Base-by-base conservation (phyloP, 2,797 vertebrate species). In the Eupleurogrammus muticus region DNA sequence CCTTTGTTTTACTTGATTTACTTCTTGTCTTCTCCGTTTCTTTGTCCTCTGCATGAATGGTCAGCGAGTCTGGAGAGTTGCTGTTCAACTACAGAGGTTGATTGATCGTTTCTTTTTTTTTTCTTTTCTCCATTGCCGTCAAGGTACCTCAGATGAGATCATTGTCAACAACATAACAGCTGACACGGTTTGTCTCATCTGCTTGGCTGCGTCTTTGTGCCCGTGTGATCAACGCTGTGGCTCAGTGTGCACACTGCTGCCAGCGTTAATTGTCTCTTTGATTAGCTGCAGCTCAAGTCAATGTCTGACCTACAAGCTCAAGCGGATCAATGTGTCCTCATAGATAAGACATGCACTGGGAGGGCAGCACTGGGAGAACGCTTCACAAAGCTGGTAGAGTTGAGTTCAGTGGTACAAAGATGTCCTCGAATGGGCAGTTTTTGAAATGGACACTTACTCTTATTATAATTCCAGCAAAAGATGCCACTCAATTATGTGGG, bases 251-350 rank as follows among this genome's bases (percentile, higher is more conserved):
- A 66, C 38, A 23, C 70, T 12, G 70, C 71, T 60, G 80, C n/a
- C 61, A 14, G 61, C 73, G 62, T 83, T 83, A 84, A 89, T 82
- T 78, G 71, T 63, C 73, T 81, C 49, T 85, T 79, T 88, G 79
- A 88, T 90, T 83, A 78, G 72, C 71, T 48, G 56, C 55, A 67
- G 78, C 77, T 60, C 71, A 5, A 81, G 73, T 87, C 79, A 36
- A 65, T 83, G 56, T 71, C 49, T 71, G 81, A 55, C 70, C 73
- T 17, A 57, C 46, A 51, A 78, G 69, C 54, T 46, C 14, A 61
- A 71, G 36, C 23, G 14, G 66, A 81, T 87, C 23, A 28, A 83
- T 77, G 64, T 21, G 68, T 81, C 70, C 76, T 73, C 16, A 1
- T 71, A 66, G 62, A 76, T 77, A 82, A 86, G 77, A 66, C 54